Evolutionary conservation across 2,797 vertebrate species (phyloP).

Genomic region (Heliangelus exortis): DNA sequence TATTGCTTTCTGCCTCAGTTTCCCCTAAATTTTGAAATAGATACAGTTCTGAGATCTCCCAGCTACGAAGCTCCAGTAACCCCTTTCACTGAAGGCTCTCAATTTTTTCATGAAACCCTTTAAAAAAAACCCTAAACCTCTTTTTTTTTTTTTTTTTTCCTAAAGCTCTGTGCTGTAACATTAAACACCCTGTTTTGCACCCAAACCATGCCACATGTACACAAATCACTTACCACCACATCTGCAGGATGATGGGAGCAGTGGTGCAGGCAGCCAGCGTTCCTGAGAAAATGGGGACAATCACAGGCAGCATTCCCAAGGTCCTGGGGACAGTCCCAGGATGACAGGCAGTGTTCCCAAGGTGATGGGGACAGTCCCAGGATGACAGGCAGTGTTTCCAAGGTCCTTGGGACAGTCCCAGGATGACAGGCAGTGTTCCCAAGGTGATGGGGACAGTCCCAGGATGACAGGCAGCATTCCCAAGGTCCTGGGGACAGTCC

Average conservation of each 20-base stretch:
- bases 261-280: background rate
- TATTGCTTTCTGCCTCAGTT: background rate
- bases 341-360: too few relatives aligned
- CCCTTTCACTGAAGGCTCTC: background rate
- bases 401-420: background rate
- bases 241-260: background rate
- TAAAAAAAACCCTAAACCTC: background rate
- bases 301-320: too few relatives aligned
- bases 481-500: too few relatives aligned
- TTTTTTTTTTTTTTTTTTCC: too few relatives aligned
- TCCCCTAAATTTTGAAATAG: background rate
- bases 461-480: too few relatives aligned
- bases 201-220: background rate
- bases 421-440: too few relatives aligned
- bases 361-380: too few relatives aligned
- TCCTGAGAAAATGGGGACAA: too few relatives aligned
- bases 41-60: background rate
- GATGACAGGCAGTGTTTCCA: too few relatives aligned
- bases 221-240: rapidly evolving
- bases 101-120: background rate
- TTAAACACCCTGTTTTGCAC: background rate
- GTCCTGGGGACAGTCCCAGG: too few relatives aligned
- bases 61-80: background rate
- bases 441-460: too few relatives aligned
- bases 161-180: background rate